These are phyloP conservation scores for Drosophila aldrichi DNA, from an alignment of 2,888 invertebrate species.

Conservation along the genomic window DNA sequence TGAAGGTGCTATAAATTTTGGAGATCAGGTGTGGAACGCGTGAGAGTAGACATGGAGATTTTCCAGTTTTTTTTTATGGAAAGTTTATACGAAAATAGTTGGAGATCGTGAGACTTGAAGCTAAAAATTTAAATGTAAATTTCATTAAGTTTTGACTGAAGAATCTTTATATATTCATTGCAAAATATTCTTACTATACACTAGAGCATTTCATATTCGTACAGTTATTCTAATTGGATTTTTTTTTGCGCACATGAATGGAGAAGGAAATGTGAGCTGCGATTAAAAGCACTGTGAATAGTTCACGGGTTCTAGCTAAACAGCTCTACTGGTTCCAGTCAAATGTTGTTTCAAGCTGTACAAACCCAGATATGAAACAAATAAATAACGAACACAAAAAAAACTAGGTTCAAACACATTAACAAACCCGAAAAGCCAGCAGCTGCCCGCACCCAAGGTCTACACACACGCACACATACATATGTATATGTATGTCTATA, in stretches of 20 bases:
- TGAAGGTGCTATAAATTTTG: background rate
- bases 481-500: conserved; percentile 6
- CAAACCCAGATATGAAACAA: conserved; percentile 20
- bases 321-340: conserved; percentile 36
- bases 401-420: conserved; percentile 42
- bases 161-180: background rate
- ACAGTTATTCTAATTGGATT: background rate
- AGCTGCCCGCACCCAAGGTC: conserved; percentile 47
- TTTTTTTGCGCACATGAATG: conserved; percentile 42
- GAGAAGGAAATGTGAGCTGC: conserved; percentile 49
- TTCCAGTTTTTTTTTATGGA: background rate
- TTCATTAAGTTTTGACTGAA: no score
- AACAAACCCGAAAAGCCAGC: conserved; percentile 32
- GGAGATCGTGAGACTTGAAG: no score
- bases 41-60: background rate
- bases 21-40: background rate
- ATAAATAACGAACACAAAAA: conserved; percentile 3
- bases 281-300: conserved; percentile 5
- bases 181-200: background rate
- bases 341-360: conserved; percentile 35
- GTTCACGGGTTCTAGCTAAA: conserved; percentile 47
- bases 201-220: background rate
- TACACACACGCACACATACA: background rate
- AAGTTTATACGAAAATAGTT: background rate
- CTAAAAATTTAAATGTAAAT: no score